Conservation (phyloP, 2,797 vertebrate genomes). For the Mormyrops attenuatus region DNA sequence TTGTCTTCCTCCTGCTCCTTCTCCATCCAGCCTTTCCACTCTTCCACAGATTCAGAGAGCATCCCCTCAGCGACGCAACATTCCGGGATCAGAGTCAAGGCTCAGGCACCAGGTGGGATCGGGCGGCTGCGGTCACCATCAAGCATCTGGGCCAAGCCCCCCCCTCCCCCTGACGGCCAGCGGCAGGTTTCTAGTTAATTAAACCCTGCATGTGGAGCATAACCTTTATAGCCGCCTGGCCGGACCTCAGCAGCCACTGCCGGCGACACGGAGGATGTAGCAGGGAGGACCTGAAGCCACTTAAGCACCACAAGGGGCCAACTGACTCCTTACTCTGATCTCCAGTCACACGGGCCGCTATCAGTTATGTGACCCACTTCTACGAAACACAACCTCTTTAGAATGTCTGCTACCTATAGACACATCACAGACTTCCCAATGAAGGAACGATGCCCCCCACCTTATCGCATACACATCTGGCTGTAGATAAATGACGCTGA, state of each 20-base stretch:
- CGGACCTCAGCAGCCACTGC: constrained; percentile 26
- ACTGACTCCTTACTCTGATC: neutral
- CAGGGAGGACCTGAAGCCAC: neutral
- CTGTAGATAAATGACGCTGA: neutral
- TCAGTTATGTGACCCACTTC: neutral
- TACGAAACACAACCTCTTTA: neutral
- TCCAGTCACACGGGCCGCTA: neutral
- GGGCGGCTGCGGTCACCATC: neutral
- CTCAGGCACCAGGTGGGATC: constrained; percentile 21
- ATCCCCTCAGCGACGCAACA: constrained; percentile 16
- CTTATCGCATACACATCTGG: neutral
- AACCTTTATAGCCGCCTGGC: constrained; percentile 37
- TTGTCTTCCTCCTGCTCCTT: constrained; percentile 17
- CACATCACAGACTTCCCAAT: neutral
- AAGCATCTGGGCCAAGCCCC: constrained; percentile 21
- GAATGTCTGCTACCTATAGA: neutral
- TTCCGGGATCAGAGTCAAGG: constrained; percentile 41
- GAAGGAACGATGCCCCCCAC: neutral
- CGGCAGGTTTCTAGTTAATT: constrained; percentile 51
- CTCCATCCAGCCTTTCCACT: constrained; percentile 20
- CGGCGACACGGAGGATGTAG: constrained; percentile 18
- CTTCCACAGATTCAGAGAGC: neutral
- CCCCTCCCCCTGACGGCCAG: constrained; percentile 32
- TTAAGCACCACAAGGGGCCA: neutral
- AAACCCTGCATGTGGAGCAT: constrained; percentile 43